These are phyloP conservation scores for Gavialis gangeticus DNA, from an alignment of 2,113 vertebrate genomes.

Conservation along the genomic window DNA sequence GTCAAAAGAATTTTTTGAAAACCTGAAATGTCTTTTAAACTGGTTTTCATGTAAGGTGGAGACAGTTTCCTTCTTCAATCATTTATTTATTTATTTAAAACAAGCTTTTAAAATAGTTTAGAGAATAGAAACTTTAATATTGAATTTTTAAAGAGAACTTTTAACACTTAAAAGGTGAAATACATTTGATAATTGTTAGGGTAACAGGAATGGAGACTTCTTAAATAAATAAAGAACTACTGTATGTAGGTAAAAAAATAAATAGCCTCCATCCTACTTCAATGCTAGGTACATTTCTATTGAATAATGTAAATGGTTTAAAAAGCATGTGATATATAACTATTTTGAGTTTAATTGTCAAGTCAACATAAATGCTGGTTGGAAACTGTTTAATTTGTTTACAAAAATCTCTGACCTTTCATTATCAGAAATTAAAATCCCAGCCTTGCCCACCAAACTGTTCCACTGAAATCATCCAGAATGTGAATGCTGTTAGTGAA, in stretches of 20 bases:
- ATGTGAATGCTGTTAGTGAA: neutral
- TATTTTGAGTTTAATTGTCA: neutral
- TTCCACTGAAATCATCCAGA: neutral
- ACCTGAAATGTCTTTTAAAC: neutral
- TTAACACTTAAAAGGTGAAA: neutral
- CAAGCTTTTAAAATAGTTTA: neutral
- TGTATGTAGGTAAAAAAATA: neutral
- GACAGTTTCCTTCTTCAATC: neutral
- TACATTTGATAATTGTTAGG: neutral
- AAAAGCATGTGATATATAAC: neutral
- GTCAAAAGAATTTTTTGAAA: neutral
- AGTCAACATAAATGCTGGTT: neutral
- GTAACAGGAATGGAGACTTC: neutral
- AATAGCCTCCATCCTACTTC: rapidly evolving
- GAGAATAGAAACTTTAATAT: neutral
- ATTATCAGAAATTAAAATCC: neutral
- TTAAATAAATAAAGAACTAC: neutral
- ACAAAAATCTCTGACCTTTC: neutral
- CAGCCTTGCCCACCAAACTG: rapidly evolving
- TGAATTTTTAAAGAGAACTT: neutral
- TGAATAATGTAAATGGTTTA: neutral
- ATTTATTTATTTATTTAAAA: neutral
- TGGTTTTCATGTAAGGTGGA: neutral
- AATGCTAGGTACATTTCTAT: neutral
- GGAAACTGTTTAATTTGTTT: neutral